Conservation (phyloP, 2,888 invertebrate species). For the Nomada goodeniana region DNA sequence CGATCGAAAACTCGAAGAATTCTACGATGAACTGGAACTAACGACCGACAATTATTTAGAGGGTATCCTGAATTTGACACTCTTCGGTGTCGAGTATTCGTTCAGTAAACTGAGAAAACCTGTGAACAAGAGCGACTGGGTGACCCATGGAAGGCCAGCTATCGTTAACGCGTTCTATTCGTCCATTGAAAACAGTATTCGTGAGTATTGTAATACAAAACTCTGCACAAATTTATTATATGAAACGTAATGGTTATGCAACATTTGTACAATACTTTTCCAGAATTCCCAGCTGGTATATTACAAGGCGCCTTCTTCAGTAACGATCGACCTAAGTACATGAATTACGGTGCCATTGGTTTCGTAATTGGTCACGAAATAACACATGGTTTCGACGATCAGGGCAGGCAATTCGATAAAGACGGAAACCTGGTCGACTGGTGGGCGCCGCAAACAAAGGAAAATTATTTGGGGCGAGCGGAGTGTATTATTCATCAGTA, state of each 20-base stretch:
- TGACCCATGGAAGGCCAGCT: slow-evolving; percentile 84
- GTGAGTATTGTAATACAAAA: slow-evolving; percentile 80
- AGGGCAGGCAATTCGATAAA: slow-evolving; percentile 96
- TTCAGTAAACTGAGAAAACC: slow-evolving; percentile 85
- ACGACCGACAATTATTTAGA: slow-evolving; percentile 83
- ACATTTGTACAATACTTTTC: background rate
- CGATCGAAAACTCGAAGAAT: slow-evolving; percentile 91
- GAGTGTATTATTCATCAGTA: slow-evolving; percentile 97
- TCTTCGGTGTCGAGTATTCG: slow-evolving; percentile 85
- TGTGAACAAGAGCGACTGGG: slow-evolving; percentile 86
- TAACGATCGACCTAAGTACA: slow-evolving; percentile 94
- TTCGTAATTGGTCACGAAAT: slow-evolving; percentile 97
- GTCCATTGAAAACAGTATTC: slow-evolving; percentile 86
- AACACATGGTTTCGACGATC: slow-evolving; percentile 94
- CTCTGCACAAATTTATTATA: background rate
- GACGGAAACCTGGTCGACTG: slow-evolving; percentile 96
- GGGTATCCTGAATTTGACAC: slow-evolving; percentile 85
- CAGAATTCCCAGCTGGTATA: slow-evolving; percentile 90
- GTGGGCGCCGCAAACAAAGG: slow-evolving; percentile 95
- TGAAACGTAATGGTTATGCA: background rate
- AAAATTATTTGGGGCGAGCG: slow-evolving; percentile 92
- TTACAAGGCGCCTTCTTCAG: slow-evolving; percentile 96
- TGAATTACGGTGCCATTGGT: slow-evolving; percentile 97
- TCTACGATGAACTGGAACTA: slow-evolving; percentile 87
- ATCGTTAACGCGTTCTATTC: slow-evolving; percentile 86